Percentiles rank a stretch among this genome's conserved stretches.
Evolutionary conservation across 2,888 invertebrate species (phyloP).

Genomic region (Thymelicus acteon): DNA sequence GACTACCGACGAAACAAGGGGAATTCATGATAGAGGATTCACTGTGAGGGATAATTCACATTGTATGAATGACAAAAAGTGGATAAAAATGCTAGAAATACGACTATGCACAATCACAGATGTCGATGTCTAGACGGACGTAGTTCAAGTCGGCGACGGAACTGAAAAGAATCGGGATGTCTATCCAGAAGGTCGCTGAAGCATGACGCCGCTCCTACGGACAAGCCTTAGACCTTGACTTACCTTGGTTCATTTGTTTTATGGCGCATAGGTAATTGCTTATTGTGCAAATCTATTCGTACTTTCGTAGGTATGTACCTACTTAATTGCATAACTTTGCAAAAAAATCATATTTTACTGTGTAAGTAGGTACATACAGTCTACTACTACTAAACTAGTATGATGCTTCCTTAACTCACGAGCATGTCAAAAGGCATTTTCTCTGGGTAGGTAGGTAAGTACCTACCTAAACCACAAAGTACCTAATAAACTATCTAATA

Average conservation of each 20-base stretch:
- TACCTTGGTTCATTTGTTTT: slow-evolving; percentile 43
- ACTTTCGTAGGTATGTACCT: too few species aligned
- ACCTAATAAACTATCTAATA: too few species aligned
- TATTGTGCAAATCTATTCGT: slow-evolving; percentile 27
- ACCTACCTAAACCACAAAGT: too few species aligned
- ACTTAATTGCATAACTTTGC: too few species aligned
- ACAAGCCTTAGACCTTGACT: slow-evolving; percentile 74
- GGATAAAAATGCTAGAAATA: slow-evolving; percentile 36
- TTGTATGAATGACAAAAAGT: background rate
- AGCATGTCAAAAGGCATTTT: too few species aligned
- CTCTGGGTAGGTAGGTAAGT: too few species aligned
- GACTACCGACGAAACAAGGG: slow-evolving; percentile 70
- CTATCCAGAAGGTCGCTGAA: slow-evolving; percentile 56
- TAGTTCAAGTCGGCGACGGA: slow-evolving; percentile 63
- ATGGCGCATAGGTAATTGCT: slow-evolving; percentile 47
- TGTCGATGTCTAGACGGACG: slow-evolving; percentile 60
- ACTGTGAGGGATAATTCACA: background rate
- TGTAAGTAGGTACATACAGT: too few species aligned
- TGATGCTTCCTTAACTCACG: too few species aligned
- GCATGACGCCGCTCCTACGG: slow-evolving; percentile 69
- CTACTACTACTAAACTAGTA: too few species aligned
- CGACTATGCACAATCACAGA: slow-evolving; percentile 58
- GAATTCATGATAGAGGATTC: slow-evolving; percentile 62
- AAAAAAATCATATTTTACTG: too few species aligned
- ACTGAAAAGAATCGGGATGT: slow-evolving; percentile 64